These are phyloP conservation scores for Lochmaea crataegi DNA, from an alignment of 2,888 invertebrate species.

Conservation along the genomic window DNA sequence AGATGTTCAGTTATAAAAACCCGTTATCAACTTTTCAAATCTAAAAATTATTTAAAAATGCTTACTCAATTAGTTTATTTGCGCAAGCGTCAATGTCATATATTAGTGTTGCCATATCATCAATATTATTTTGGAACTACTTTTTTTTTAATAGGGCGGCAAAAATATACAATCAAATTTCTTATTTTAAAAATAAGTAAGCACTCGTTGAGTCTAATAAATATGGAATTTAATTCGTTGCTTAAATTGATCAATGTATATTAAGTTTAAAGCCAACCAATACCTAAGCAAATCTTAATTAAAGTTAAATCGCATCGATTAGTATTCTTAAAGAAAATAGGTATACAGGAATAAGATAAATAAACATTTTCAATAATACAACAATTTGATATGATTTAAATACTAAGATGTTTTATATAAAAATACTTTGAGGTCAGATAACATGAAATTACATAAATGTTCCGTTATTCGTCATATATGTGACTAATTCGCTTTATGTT, in stretches of 20 bases:
- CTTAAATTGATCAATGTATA: too few species aligned
- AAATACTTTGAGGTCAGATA: conserved; percentile 1
- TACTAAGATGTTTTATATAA: background rate
- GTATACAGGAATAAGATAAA: too few species aligned
- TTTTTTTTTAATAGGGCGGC: background rate
- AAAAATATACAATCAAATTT: too few species aligned
- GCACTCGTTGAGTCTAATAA: too few species aligned
- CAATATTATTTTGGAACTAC: background rate
- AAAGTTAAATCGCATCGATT: too few species aligned
- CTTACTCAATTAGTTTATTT: background rate
- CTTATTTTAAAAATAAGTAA: background rate
- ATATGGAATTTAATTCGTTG: too few species aligned
- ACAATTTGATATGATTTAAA: background rate
- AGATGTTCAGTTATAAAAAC: background rate
- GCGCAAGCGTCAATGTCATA: background rate
- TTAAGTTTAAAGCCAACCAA: too few species aligned
- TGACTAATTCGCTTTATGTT: background rate
- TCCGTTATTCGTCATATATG: conserved; percentile 1
- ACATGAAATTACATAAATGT: background rate
- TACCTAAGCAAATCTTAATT: too few species aligned
- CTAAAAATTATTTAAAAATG: background rate
- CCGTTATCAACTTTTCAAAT: background rate
- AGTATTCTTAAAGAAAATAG: too few species aligned
- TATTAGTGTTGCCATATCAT: background rate
- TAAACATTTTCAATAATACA: background rate